Evolutionary conservation across 2,888 invertebrate species (phyloP).

Genomic region (Sarcophaga rosellei): DNA sequence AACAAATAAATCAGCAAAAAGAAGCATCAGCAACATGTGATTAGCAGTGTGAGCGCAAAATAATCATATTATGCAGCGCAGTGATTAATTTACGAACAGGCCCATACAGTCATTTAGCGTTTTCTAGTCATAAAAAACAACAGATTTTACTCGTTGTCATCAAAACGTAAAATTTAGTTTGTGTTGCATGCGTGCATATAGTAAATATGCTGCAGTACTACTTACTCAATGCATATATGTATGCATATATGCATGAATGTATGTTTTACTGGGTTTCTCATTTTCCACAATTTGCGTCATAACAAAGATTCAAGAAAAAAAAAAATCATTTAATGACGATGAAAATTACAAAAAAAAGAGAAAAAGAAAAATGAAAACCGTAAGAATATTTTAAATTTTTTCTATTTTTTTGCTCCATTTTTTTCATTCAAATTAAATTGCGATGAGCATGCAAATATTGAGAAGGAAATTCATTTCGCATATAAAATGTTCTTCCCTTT

Average conservation of each 20-base stretch:
- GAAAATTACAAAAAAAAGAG: not conserved
- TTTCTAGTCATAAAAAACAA: not conserved
- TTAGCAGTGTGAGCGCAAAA: too few species aligned
- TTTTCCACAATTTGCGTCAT: slow-evolving; percentile 49
- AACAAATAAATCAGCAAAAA: too few species aligned
- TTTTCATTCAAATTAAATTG: too few species aligned
- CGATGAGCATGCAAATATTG: not conserved
- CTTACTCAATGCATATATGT: not conserved
- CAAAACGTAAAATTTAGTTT: too few species aligned
- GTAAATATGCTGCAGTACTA: too few species aligned
- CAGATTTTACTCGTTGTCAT: too few species aligned
- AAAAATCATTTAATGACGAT: slow-evolving; percentile 24
- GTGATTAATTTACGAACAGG: too few species aligned
- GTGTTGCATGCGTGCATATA: too few species aligned
- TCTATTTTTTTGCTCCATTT: not conserved
- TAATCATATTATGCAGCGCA: too few species aligned
- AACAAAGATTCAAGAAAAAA: not conserved
- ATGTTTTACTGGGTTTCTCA: not conserved
- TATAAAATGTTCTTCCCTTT: too few species aligned
- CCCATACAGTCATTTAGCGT: not conserved
- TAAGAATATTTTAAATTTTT: slow-evolving; percentile 5
- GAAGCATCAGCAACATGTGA: too few species aligned
- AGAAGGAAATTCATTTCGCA: not conserved
- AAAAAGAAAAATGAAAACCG: not conserved
- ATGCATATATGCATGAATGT: not conserved